phyloP scores from a whole-genome alignment of 2,888 invertebrate species.

The Cheilosia pagana region DNA sequence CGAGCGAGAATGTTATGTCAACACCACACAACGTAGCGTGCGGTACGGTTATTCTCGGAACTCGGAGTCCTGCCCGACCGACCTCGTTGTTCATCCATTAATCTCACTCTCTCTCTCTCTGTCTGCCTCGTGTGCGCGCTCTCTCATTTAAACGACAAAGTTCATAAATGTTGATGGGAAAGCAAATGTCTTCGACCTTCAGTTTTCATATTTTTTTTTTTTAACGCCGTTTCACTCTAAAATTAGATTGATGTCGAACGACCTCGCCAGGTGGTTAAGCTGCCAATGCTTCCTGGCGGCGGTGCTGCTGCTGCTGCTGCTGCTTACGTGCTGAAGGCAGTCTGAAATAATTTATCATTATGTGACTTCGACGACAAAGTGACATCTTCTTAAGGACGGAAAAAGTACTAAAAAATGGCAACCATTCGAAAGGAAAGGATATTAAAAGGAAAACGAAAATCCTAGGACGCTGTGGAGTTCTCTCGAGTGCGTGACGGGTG shows the following conservation, averaged over 20 bases:
- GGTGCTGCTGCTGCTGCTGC: too few species aligned
- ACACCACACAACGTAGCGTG: background rate
- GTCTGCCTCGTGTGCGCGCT: background rate
- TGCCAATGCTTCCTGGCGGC: slow-evolving; percentile 10
- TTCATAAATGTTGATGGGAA: slow-evolving; percentile 51
- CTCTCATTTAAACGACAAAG: slow-evolving; percentile 28
- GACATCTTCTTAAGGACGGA: slow-evolving; percentile 40
- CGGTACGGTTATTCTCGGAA: background rate
- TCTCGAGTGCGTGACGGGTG: slow-evolving; percentile 44
- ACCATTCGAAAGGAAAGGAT: slow-evolving; percentile 32
- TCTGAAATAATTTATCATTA: slow-evolving; percentile 60
- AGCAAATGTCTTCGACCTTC: slow-evolving; percentile 50
- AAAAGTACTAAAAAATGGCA: background rate
- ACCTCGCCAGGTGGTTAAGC: slow-evolving; percentile 51
- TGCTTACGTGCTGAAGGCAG: slow-evolving; percentile 8
- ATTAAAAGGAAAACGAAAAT: slow-evolving; percentile 29
- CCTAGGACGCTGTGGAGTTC: slow-evolving; percentile 10
- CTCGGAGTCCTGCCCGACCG: background rate
- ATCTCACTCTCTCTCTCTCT: slow-evolving; percentile 11
- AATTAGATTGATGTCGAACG: slow-evolving; percentile 44
- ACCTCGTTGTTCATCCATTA: slow-evolving; percentile 29
- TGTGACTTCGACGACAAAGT: slow-evolving; percentile 50
- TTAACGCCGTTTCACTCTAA: background rate
- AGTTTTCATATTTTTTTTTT: slow-evolving; percentile 12
- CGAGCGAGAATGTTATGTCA: slow-evolving; percentile 49